Conservation (phyloP, 2,888 invertebrate genomes). For the Empis livida region DNA sequence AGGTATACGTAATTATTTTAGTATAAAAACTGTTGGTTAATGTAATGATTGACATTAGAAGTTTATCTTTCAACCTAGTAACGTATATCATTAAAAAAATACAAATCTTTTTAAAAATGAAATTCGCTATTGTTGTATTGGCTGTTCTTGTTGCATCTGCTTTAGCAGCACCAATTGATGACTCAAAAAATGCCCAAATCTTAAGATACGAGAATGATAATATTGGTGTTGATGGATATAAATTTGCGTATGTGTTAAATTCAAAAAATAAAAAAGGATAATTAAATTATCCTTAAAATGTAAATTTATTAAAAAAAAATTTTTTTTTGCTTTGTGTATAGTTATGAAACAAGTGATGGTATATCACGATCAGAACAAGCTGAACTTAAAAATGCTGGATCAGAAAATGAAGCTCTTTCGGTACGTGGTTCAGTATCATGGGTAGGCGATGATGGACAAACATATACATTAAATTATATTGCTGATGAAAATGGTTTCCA, state of each 20-base stretch:
- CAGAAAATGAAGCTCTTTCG: constrained; percentile 44
- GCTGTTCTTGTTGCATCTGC: constrained; percentile 28
- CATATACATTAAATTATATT: constrained; percentile 36
- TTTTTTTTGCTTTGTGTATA: constrained; percentile 9
- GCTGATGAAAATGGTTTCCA: constrained; percentile 44
- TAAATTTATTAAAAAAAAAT: background rate
- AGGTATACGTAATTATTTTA: background rate
- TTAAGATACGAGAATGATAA: constrained; percentile 43
- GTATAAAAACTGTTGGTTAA: background rate
- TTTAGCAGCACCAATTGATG: constrained; percentile 31
- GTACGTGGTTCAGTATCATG: constrained; percentile 48
- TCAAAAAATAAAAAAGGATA: background rate
- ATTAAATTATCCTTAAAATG: no score
- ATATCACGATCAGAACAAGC: constrained; percentile 33
- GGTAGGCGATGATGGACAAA: constrained; percentile 40
- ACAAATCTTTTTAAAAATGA: background rate
- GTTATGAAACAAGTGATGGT: constrained; percentile 39
- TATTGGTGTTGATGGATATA: constrained; percentile 45
- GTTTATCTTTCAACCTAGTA: background rate
- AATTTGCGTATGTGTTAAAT: constrained; percentile 45
- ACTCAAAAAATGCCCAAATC: constrained; percentile 39
- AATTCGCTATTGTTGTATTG: no score
- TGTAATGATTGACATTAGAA: background rate
- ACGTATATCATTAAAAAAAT: background rate
- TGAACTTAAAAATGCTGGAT: constrained; percentile 31